These are phyloP conservation scores for Kuschelorhynchus macadamiae DNA, from an alignment of 2,888 invertebrate genomes.

Conservation along the genomic window DNA sequence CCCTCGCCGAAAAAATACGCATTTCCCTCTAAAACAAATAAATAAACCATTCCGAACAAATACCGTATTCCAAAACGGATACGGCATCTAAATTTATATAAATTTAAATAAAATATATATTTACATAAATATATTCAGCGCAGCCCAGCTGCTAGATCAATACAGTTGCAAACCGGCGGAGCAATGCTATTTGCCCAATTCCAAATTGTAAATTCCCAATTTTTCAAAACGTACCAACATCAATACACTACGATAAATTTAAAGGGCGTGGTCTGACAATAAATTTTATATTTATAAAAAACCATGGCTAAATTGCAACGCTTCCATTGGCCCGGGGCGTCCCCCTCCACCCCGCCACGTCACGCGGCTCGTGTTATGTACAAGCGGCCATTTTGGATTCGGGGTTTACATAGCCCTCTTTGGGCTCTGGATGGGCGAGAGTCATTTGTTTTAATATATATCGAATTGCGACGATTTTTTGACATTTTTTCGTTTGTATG, in stretches of 20 bases:
- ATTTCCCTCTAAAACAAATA: conserved; percentile 22
- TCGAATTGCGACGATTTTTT: no score
- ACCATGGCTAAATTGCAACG: conserved; percentile 46
- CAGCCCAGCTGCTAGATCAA: conserved; percentile 19
- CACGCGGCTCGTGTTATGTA: conserved; percentile 32
- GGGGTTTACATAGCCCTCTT: conserved; percentile 42
- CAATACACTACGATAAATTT: conserved; percentile 45
- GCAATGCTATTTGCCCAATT: conserved; percentile 38
- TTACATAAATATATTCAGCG: conserved; percentile 36
- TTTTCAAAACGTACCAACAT: conserved; percentile 34
- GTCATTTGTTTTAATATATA: no score
- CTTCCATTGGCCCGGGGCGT: conserved; percentile 38
- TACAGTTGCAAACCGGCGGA: conserved; percentile 17
- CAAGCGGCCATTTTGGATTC: conserved; percentile 55
- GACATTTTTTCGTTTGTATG: no score
- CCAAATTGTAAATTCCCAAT: conserved; percentile 41
- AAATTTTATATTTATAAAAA: conserved; percentile 52
- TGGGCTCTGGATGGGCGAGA: no score
- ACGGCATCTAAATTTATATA: conserved; percentile 23
- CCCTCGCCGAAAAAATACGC: no score
- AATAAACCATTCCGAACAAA: conserved; percentile 6
- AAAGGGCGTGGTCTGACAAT: conserved; percentile 46
- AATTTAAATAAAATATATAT: conserved; percentile 47
- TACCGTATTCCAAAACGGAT: not conserved
- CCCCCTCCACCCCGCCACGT: conserved; percentile 26